Evolutionary conservation across 2,797 vertebrate genomes (phyloP).

Genomic region (Mormyrus hasselquistii): DNA sequence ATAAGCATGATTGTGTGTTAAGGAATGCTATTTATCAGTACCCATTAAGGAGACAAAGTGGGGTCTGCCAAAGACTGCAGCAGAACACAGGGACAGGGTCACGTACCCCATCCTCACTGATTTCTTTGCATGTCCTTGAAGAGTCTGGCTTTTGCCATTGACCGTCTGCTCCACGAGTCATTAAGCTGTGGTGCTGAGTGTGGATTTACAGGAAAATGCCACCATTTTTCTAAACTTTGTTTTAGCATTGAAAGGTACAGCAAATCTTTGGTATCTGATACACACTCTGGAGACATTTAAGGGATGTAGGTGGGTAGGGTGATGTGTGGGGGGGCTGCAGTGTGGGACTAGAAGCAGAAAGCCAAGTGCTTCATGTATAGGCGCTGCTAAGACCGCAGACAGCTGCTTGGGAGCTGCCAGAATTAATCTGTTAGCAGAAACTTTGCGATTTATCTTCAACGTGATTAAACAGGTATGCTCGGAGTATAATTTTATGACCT

Average conservation of each 20-base stretch:
- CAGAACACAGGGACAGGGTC: neutral
- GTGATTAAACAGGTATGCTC: neutral
- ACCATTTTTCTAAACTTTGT: neutral
- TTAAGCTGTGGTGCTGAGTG: neutral
- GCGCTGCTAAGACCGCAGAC: neutral
- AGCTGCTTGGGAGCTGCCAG: neutral
- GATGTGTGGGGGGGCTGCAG: neutral
- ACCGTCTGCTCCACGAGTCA: neutral
- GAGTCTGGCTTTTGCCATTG: neutral
- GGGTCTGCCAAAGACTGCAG: neutral
- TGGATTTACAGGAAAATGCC: neutral
- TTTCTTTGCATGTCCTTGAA: conserved; percentile 2
- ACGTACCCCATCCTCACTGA: neutral
- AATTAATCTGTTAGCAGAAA: neutral
- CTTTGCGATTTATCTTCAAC: neutral
- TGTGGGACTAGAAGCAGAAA: neutral
- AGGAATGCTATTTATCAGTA: neutral
- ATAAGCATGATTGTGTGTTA: neutral
- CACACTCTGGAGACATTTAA: neutral
- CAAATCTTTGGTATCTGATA: neutral
- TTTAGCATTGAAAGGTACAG: neutral
- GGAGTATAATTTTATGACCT: neutral
- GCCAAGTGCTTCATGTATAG: neutral
- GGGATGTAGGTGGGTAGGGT: neutral
- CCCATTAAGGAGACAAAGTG: neutral